Evolutionary conservation across 2,888 invertebrate genomes (phyloP).

Genomic region (Euzophera pinguis): DNA sequence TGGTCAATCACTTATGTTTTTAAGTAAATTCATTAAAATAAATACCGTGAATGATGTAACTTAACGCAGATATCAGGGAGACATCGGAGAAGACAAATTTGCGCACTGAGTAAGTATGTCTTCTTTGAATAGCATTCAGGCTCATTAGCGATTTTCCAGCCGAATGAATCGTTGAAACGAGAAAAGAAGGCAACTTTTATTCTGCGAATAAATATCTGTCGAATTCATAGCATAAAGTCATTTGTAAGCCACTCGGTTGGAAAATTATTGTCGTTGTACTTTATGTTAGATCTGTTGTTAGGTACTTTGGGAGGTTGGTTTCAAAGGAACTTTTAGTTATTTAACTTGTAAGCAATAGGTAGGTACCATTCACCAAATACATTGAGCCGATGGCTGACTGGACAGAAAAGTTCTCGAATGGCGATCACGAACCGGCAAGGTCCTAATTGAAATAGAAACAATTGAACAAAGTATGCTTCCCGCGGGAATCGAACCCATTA

Average conservation of each 20-base stretch:
- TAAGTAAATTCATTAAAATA: no score
- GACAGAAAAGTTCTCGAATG: no score
- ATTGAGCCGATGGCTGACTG: no score
- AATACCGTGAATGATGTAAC: background rate
- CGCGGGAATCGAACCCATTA: no score
- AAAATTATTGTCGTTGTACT: slow-evolving; percentile 50
- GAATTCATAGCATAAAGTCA: slow-evolving; percentile 42
- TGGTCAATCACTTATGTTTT: no score
- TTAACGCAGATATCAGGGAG: background rate
- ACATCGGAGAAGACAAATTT: slow-evolving; percentile 44
- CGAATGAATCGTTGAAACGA: slow-evolving; percentile 29
- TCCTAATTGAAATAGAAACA: no score
- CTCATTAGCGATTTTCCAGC: slow-evolving; percentile 69
- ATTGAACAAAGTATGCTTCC: no score
- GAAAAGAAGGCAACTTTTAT: slow-evolving; percentile 34
- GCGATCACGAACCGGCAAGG: no score
- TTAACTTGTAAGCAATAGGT: background rate
- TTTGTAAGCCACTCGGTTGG: slow-evolving; percentile 43
- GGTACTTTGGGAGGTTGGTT: background rate
- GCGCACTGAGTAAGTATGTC: slow-evolving; percentile 39
- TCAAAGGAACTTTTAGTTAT: background rate
- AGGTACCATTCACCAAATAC: no score
- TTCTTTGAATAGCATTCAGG: slow-evolving; percentile 52
- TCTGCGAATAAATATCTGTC: slow-evolving; percentile 39
- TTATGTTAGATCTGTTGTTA: slow-evolving; percentile 19